Evolutionary conservation across 1,140 invertebrate genomes (phyloP).

Genomic region (Ceratosolen solmsi): DNA sequence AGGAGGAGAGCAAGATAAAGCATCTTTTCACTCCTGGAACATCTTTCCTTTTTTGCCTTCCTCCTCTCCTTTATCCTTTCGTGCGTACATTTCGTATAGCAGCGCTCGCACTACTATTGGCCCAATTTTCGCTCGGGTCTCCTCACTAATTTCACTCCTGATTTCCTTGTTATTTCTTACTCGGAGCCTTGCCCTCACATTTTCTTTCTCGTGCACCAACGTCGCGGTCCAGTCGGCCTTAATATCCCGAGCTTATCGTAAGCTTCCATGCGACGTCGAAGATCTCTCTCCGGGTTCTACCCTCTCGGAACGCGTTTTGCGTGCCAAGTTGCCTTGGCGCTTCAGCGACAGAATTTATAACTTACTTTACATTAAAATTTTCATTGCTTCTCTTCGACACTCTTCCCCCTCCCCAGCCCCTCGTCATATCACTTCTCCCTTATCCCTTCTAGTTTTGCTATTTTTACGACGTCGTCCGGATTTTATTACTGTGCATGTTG

Average conservation of each 20-base stretch:
- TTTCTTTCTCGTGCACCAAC: background rate
- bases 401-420: background rate
- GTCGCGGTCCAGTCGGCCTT: background rate
- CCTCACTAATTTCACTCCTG: background rate
- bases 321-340: background rate
- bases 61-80: background rate
- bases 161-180: background rate
- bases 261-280: background rate
- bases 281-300: background rate
- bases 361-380: slow-evolving; percentile 46
- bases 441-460: background rate
- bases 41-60: background rate
- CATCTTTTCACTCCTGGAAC: background rate
- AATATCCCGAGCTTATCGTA: slow-evolving; percentile 27
- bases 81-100: background rate
- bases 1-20: background rate
- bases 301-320: background rate
- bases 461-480: slow-evolving; percentile 25
- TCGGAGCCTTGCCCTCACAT: background rate
- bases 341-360: slow-evolving; percentile 27
- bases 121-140: background rate
- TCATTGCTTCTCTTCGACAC: slow-evolving; percentile 1
- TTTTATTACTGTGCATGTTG: slow-evolving; percentile 26
- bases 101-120: background rate
- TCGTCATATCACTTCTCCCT: background rate